Evolutionary conservation across 2,888 invertebrate species (phyloP).

Genomic region (Phortica okadai): DNA sequence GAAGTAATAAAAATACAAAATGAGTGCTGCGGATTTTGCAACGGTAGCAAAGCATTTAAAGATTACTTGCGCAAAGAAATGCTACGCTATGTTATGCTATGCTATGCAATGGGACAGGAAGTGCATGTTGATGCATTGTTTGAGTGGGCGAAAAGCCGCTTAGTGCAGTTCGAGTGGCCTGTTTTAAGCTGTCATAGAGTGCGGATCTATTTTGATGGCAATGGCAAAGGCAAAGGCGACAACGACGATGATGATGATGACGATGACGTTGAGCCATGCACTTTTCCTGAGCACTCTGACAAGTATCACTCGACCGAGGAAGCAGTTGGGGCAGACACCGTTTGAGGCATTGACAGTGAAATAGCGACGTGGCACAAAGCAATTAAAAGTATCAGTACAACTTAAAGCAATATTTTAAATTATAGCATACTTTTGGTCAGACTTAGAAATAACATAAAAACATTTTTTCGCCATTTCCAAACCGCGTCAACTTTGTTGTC

Average conservation of each 20-base stretch:
- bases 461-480: neutral
- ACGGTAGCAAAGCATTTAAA: slow-evolving; percentile 18
- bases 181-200: neutral
- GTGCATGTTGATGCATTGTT: slow-evolving; percentile 6
- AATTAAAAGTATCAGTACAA: neutral
- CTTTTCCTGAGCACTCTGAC: neutral
- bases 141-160: slow-evolving; percentile 13
- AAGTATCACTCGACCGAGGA: neutral
- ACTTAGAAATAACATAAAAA: no score
- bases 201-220: neutral
- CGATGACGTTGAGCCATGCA: neutral
- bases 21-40: neutral
- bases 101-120: neutral
- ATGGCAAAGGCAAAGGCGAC: neutral
- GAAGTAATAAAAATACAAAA: no score
- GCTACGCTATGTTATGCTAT: neutral
- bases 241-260: neutral
- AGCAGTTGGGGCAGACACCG: neutral
- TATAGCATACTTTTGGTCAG: neutral
- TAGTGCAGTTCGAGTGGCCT: slow-evolving; percentile 17
- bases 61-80: neutral
- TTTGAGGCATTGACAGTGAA: slow-evolving; percentile 13
- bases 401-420: neutral
- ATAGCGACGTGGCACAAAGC: neutral
- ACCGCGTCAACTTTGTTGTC: neutral